These are phyloP conservation scores for Myanophis thanlyinensis DNA, from an alignment of 2,113 vertebrate genomes.

Conservation along the genomic window DNA sequence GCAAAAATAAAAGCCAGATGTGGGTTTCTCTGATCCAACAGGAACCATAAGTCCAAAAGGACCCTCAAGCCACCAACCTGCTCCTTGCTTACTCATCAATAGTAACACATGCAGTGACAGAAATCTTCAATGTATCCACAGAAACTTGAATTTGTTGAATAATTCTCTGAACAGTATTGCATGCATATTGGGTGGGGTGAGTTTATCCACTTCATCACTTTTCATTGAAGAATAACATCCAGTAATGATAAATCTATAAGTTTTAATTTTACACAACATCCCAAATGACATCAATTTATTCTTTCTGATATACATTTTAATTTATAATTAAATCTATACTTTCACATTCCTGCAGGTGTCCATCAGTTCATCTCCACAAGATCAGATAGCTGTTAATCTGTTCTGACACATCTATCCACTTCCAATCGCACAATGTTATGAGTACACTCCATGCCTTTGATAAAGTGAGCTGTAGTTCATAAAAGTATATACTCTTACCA, in stretches of 20 bases:
- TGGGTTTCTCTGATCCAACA: background rate
- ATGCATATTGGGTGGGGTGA: background rate
- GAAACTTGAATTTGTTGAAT: background rate
- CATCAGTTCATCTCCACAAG: background rate
- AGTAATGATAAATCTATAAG: background rate
- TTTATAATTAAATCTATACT: background rate
- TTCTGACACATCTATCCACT: background rate
- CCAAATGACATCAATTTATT: background rate
- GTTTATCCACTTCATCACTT: background rate
- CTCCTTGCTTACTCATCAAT: background rate
- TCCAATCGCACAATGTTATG: background rate
- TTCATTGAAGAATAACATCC: background rate
- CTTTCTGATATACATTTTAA: background rate
- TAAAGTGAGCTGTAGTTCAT: background rate
- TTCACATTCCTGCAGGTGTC: background rate
- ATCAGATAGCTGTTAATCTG: background rate
- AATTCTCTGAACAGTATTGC: background rate
- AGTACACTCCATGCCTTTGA: background rate
- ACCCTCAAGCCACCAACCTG: background rate
- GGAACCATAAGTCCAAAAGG: background rate
- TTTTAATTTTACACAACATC: background rate
- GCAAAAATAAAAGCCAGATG: background rate
- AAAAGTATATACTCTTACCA: background rate
- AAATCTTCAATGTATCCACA: background rate
- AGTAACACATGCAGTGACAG: background rate